These are phyloP conservation scores for Artemisiospiza belli DNA, from an alignment of 2,113 vertebrate species.

Conservation along the genomic window DNA sequence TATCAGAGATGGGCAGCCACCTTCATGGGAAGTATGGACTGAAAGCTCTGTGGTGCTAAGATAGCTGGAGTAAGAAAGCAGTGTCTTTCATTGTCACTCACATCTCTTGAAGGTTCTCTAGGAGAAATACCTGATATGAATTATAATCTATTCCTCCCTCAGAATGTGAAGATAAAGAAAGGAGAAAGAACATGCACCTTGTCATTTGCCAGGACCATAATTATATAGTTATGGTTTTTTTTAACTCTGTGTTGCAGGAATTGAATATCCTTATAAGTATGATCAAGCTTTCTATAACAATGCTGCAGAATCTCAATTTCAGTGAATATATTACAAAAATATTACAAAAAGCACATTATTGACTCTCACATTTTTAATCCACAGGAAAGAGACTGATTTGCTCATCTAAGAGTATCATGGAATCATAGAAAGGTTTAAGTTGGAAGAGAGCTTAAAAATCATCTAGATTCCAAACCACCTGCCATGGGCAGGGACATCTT, in stretches of 20 bases:
- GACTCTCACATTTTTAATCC: neutral
- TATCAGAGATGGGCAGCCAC: neutral
- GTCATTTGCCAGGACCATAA: neutral
- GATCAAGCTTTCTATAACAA: neutral
- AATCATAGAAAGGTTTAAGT: neutral
- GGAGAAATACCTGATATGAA: neutral
- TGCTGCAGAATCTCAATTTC: neutral
- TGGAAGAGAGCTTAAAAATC: neutral
- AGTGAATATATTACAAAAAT: neutral
- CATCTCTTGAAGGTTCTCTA: neutral
- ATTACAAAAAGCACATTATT: neutral
- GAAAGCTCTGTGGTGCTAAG: neutral
- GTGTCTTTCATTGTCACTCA: neutral
- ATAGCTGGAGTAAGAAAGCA: neutral
- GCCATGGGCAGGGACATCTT: neutral
- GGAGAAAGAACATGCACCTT: neutral
- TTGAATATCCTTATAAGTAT: neutral
- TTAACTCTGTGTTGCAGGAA: neutral
- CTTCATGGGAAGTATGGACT: neutral
- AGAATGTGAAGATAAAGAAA: neutral
- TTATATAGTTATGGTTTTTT: neutral
- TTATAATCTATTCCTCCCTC: neutral
- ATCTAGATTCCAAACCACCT: neutral
- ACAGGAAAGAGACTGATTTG: neutral
- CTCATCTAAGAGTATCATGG: neutral